Percentiles rank a stretch among this genome's conserved stretches.
phyloP scores from a whole-genome alignment of 2,888 invertebrate genomes.

The Cheilosia impressa region DNA sequence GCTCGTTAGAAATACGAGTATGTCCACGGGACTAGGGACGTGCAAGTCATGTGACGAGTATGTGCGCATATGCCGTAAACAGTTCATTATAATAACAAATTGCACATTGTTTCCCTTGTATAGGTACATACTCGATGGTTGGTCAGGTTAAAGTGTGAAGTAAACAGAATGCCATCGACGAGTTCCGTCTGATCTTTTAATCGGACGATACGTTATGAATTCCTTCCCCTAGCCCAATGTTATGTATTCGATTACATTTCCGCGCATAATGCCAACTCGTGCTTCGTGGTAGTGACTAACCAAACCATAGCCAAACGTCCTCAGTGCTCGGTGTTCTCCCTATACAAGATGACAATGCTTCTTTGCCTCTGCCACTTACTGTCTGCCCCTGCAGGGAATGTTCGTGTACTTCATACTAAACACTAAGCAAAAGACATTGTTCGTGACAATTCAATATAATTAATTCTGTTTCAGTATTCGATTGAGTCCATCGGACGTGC shows the following conservation, averaged over 20 bases:
- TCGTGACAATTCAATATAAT: constrained; percentile 50
- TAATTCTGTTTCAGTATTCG: constrained; percentile 45
- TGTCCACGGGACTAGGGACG: not conserved
- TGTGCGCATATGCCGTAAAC: not conserved
- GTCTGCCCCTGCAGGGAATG: constrained; percentile 12
- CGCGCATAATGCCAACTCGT: constrained; percentile 10
- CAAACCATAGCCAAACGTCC: not conserved
- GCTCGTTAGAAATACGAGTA: not conserved
- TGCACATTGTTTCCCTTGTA: not conserved
- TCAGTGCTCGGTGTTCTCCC: constrained; percentile 3
- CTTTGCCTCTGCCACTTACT: constrained; percentile 2
- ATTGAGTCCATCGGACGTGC: constrained; percentile 40
- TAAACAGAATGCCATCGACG: not conserved
- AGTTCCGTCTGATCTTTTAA: not conserved
- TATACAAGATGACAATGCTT: not conserved
- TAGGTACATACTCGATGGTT: not conserved
- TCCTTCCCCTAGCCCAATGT: not conserved
- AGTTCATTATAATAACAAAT: constrained; percentile 6
- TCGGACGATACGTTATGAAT: not conserved
- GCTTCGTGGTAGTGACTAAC: constrained; percentile 16
- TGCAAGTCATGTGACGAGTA: no score
- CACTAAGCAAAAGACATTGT: constrained; percentile 20
- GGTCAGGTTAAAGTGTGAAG: not conserved
- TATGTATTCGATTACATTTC: not conserved
- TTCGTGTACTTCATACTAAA: constrained; percentile 37